These are phyloP conservation scores for Bubo blakistoni DNA, from an alignment of 2,113 vertebrate genomes.

Conservation along the genomic window DNA sequence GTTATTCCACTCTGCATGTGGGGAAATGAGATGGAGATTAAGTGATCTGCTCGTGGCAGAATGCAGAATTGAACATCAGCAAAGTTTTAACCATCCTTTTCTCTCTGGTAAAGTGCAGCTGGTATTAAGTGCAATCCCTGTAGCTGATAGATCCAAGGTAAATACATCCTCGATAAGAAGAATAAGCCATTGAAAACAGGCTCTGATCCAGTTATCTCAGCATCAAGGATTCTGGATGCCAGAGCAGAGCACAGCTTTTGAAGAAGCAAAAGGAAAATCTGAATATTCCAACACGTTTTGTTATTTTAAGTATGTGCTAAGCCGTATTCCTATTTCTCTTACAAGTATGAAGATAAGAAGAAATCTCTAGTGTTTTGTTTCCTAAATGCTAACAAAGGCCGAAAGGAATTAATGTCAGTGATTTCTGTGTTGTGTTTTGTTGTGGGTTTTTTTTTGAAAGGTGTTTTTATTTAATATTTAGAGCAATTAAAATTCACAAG, in stretches of 20 bases:
- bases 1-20: not conserved
- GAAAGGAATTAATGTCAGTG: not conserved
- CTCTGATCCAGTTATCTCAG: not conserved
- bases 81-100: conserved; percentile 15
- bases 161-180: not conserved
- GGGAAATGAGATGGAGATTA: conserved; percentile 33
- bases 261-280: not conserved
- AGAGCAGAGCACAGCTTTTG: not conserved
- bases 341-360: not conserved
- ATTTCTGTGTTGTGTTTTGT: not conserved
- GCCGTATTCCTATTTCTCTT: not conserved
- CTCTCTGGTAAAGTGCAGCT: not conserved
- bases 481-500: not conserved
- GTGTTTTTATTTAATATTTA: not conserved
- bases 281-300: conserved; percentile 13
- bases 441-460: not conserved
- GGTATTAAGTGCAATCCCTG: not conserved
- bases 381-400: not conserved
- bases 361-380: not conserved
- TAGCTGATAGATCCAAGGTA: conserved; percentile 5
- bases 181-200: not conserved
- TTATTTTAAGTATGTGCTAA: conserved; percentile 27
- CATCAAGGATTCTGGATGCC: not conserved
- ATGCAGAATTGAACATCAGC: not conserved
- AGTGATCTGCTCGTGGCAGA: not conserved